These are phyloP conservation scores for Netelia melanura DNA, from an alignment of 2,888 invertebrate species.

Conservation along the genomic window DNA sequence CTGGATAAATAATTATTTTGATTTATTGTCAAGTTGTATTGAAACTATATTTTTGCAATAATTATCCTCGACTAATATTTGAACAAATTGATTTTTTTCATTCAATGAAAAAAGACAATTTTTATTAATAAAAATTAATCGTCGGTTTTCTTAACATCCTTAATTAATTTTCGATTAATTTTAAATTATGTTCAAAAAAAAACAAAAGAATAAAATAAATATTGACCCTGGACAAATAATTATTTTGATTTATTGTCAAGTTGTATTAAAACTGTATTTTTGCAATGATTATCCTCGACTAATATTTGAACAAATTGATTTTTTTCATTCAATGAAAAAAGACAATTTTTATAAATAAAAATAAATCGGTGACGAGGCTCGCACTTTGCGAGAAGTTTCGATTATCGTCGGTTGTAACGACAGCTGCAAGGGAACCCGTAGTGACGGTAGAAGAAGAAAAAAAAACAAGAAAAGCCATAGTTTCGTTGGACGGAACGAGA, in stretches of 20 bases:
- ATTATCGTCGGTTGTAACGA: slow-evolving; percentile 17
- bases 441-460: slow-evolving; percentile 13
- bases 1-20: no score
- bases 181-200: no score
- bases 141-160: neutral
- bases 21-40: no score
- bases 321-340: neutral
- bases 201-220: no score
- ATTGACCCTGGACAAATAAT: no score
- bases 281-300: neutral
- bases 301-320: neutral
- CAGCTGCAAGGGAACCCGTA: slow-evolving; percentile 62
- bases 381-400: neutral
- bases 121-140: no score
- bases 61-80: neutral
- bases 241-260: no score
- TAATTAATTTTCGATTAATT: no score
- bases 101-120: no score
- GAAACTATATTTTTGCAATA: neutral
- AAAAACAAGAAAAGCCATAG: slow-evolving; percentile 26
- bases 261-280: neutral
- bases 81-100: no score
- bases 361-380: neutral
- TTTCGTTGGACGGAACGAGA: slow-evolving; percentile 22
- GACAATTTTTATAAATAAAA: neutral